These are phyloP conservation scores for Drosophila azteca DNA, from an alignment of 1,140 invertebrate species.

Conservation along the genomic window DNA sequence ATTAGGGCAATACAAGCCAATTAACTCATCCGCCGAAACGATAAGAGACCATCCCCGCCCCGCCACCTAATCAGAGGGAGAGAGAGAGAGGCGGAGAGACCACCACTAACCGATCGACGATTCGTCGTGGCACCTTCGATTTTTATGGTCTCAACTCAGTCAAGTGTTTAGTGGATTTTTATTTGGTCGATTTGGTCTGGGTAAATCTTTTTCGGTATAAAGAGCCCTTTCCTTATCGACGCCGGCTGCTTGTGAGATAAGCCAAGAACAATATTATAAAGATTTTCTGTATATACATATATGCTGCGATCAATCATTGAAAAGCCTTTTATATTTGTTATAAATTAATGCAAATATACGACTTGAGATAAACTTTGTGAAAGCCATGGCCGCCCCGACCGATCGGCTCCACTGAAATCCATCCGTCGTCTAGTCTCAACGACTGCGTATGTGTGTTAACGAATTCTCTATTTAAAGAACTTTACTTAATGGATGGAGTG, in stretches of 20 bases:
- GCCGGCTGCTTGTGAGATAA: conserved; percentile 29
- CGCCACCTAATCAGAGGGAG: neutral
- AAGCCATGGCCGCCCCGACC: conserved; percentile 5
- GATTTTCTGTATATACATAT: conserved; percentile 16
- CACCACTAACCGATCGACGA: neutral
- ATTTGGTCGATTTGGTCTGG: conserved; percentile 24
- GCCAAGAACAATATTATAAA: conserved; percentile 32
- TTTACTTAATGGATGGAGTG: conserved; percentile 4
- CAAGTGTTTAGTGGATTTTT: conserved; percentile 40
- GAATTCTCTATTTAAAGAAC: conserved; percentile 43
- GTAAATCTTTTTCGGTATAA: conserved; percentile 40
- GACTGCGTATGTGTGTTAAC: conserved; percentile 19
- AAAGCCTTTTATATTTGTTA: conserved; percentile 64
- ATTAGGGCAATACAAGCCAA: conserved; percentile 65
- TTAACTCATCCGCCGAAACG: conserved; percentile 53
- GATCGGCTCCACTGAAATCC: conserved; percentile 22
- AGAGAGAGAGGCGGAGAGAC: too few species aligned
- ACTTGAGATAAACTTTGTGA: conserved; percentile 61
- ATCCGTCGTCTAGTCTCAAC: conserved; percentile 26
- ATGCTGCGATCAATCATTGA: conserved; percentile 62
- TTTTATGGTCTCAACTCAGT: conserved; percentile 35
- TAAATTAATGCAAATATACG: conserved; percentile 74
- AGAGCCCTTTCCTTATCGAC: conserved; percentile 35
- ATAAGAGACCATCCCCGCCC: conserved; percentile 35
- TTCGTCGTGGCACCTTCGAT: conserved; percentile 9